Conservation (phyloP, 2,113 vertebrate genomes). For the Falcunculus frontatus region DNA sequence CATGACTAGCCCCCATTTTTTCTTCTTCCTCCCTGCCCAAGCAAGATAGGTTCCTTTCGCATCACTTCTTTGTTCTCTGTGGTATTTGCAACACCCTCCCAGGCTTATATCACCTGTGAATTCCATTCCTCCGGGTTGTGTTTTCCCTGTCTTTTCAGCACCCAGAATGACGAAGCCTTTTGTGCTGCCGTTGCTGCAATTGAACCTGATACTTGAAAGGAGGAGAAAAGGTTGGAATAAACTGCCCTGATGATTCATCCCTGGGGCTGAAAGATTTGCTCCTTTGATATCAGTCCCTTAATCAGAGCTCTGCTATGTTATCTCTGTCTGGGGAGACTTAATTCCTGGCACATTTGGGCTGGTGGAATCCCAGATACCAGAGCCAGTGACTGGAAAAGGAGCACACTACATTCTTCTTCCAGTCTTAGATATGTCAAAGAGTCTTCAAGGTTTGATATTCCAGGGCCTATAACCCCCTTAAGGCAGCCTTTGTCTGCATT, state of each 20-base stretch:
- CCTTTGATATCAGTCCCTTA: constrained; percentile 50
- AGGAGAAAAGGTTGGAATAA: constrained; percentile 41
- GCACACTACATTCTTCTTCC: constrained; percentile 26
- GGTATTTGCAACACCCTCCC: constrained; percentile 55
- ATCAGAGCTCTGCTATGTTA: constrained; percentile 61
- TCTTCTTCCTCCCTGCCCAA: constrained; percentile 4
- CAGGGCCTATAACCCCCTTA: not conserved
- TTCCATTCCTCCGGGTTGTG: constrained; percentile 51
- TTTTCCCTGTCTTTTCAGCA: constrained; percentile 49
- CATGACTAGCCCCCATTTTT: not conserved
- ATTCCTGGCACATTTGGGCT: constrained; percentile 56
- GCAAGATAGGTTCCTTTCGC: constrained; percentile 22
- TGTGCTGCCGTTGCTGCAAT: constrained; percentile 32
- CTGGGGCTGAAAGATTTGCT: constrained; percentile 49
- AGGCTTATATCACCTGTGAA: constrained; percentile 54
- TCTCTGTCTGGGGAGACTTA: constrained; percentile 53
- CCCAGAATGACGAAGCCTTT: constrained; percentile 35
- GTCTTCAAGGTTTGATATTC: not conserved
- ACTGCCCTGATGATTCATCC: constrained; percentile 53
- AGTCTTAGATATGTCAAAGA: not conserved
- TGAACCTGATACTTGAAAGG: constrained; percentile 58
- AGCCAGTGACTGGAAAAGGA: not conserved
- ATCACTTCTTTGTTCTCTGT: constrained; percentile 55
- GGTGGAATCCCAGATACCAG: constrained; percentile 47
- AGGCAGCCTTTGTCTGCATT: not conserved